A percentile compares a stretch with the other conserved stretches of the same genome.
Conservation (phyloP, 2,888 invertebrate genomes). For the Oscheius onirici region DNA sequence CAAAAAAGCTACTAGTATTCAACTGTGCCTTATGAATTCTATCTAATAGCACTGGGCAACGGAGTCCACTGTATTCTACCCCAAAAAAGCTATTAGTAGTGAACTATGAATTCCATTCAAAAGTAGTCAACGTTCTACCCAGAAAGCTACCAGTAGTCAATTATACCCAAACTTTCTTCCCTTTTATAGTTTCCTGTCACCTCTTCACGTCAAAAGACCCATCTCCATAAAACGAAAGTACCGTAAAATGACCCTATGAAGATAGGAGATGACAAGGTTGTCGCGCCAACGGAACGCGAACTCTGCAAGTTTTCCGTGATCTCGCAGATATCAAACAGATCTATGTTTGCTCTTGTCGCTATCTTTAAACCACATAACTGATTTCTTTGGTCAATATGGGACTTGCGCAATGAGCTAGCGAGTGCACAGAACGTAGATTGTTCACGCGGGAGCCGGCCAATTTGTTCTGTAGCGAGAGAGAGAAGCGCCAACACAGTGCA, state of each 20-base stretch:
- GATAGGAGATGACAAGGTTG: not conserved
- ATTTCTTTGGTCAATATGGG: conserved; percentile 12
- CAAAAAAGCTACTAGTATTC: too few species aligned
- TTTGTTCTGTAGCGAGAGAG: conserved; percentile 1
- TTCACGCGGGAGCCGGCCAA: conserved; percentile 18
- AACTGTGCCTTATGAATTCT: too few species aligned
- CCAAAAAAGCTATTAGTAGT: too few species aligned
- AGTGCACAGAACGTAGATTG: not conserved
- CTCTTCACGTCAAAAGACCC: not conserved
- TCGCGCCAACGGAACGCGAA: not conserved
- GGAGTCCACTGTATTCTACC: too few species aligned
- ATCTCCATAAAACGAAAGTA: conserved; percentile 1
- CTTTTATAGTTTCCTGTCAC: not conserved
- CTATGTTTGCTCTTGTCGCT: conserved; percentile 1
- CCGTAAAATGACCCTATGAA: not conserved
- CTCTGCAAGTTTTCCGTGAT: not conserved
- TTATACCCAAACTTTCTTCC: too few species aligned
- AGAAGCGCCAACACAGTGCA: conserved; percentile 14
- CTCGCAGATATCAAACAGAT: not conserved
- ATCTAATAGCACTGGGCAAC: too few species aligned
- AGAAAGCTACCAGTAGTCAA: too few species aligned
- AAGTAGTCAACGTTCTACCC: too few species aligned
- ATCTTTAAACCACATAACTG: conserved; percentile 19
- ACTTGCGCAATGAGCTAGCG: not conserved
- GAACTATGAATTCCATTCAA: too few species aligned